These are phyloP conservation scores for Protomyctophum bolini DNA, from an alignment of 2,113 vertebrate species.

Conservation along the genomic window DNA sequence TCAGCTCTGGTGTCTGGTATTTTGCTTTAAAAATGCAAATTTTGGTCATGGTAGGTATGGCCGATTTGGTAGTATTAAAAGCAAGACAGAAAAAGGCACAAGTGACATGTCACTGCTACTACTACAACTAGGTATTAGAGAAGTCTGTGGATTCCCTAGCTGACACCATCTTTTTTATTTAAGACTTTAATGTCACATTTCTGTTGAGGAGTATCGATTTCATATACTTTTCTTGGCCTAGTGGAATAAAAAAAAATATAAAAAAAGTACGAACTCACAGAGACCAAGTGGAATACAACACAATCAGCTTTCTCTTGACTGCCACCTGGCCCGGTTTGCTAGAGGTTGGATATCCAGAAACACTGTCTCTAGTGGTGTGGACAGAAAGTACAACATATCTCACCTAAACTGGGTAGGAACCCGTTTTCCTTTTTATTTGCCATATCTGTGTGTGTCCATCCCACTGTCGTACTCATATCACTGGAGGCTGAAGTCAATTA, in stretches of 20 bases:
- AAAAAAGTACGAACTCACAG: background rate
- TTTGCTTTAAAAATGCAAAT: no score
- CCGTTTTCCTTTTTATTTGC: slow-evolving; percentile 27
- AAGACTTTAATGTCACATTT: slow-evolving; percentile 58
- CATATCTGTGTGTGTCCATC: background rate
- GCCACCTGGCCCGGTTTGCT: slow-evolving; percentile 18
- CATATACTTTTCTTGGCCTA: slow-evolving; percentile 28
- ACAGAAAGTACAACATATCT: slow-evolving; percentile 61
- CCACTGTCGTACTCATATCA: background rate
- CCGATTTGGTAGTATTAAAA: slow-evolving; percentile 1
- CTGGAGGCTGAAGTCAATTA: background rate
- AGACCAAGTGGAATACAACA: slow-evolving; percentile 45
- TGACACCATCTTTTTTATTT: slow-evolving; percentile 43
- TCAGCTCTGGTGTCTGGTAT: slow-evolving; percentile 16
- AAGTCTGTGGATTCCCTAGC: slow-evolving; percentile 40
- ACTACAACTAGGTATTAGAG: slow-evolving; percentile 15
- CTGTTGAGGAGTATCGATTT: slow-evolving; percentile 56
- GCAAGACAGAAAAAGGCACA: slow-evolving; percentile 31
- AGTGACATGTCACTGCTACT: slow-evolving; percentile 48
- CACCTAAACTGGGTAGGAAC: slow-evolving; percentile 68
- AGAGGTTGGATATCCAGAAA: slow-evolving; percentile 43
- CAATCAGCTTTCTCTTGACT: slow-evolving; percentile 18
- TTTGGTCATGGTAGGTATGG: no score
- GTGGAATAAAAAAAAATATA: slow-evolving; percentile 49
- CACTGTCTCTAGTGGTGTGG: slow-evolving; percentile 53